phyloP scores from a whole-genome alignment of 2,888 invertebrate species.

The Apotomis turbidana region DNA sequence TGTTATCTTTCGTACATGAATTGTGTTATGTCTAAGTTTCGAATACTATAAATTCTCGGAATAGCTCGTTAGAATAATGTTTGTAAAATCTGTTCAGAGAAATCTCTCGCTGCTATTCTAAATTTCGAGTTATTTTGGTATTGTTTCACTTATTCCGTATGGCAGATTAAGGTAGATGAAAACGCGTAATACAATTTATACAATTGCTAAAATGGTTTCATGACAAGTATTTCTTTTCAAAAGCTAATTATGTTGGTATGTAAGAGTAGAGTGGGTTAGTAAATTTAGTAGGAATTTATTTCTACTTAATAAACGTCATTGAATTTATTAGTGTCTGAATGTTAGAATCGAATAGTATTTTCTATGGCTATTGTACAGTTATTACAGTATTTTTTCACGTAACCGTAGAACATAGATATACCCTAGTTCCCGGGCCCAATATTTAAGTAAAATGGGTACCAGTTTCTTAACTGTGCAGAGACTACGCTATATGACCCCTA shows the following conservation, averaged over 20 bases:
- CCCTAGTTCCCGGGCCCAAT: background rate
- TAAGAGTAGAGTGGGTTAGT: no score
- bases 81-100: constrained; percentile 15
- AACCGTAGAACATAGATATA: no score
- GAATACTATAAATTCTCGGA: constrained; percentile 29
- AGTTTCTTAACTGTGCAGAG: background rate
- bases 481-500: background rate
- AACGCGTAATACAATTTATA: background rate
- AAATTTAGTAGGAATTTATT: no score
- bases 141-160: background rate
- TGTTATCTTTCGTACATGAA: constrained; percentile 42
- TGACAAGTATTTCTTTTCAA: no score
- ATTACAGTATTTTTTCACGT: background rate
- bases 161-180: constrained; percentile 15
- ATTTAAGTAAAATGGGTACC: background rate
- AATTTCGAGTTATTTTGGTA: constrained; percentile 10
- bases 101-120: constrained; percentile 16
- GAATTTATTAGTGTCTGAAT: no score
- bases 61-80: constrained; percentile 29
- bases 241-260: no score
- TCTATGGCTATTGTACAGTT: no score
- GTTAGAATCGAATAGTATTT: no score
- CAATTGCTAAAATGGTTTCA: no score
- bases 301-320: no score
- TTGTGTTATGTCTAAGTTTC: constrained; percentile 29